Base-by-base conservation (phyloP, 2,888 invertebrate genomes). In the Gastrophysa polygoni region DNA sequence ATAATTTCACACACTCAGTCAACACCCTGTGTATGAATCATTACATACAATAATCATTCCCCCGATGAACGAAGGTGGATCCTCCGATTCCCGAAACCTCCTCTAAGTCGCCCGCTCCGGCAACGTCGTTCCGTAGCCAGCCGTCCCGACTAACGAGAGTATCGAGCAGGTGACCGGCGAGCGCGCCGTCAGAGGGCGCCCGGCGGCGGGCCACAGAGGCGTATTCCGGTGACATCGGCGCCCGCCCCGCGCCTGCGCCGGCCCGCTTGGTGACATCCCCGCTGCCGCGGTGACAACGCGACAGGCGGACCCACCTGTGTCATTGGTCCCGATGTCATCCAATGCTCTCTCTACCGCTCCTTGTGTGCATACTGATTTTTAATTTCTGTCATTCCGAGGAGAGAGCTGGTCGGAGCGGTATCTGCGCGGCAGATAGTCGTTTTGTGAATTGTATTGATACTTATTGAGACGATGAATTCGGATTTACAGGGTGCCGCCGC, bases 241-340 rank as follows among this genome's bases (percentile, higher is more conserved):
- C 76, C 77, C 80, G 79, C 80, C 80, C 76, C 78, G 76, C 78
- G 79, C 80, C 69, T 71, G 80, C 78, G 78, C 75, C 70, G 43
- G 67, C 56, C 48, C 50, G 49, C 58, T 69, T 75, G 78, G 78
- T 80, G 80, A 80, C 80, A 80, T 80, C 77, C 80, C 80, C 76
- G 68, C 77, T 73, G 60, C 59, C 52, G 56, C 75, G 80, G 80
- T 80, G 81, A 81, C 81, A 81, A 78, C 77, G 75, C 73, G 80
- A 81, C 81, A 78, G 78, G 74, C 78, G 78, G 76, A 78, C 78
- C 80, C 79, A 80, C 81, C 80, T 80, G 80, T 79, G 71, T 79
- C 75, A 79, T 79, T 79, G 79, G 80, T 73, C 73, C 78, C 70
- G 71, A 77, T 75, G 75, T 75, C 75, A 77, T 76, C 78, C 81